phyloP scores from a whole-genome alignment of 2,888 invertebrate species.

The Adineta ricciae region DNA sequence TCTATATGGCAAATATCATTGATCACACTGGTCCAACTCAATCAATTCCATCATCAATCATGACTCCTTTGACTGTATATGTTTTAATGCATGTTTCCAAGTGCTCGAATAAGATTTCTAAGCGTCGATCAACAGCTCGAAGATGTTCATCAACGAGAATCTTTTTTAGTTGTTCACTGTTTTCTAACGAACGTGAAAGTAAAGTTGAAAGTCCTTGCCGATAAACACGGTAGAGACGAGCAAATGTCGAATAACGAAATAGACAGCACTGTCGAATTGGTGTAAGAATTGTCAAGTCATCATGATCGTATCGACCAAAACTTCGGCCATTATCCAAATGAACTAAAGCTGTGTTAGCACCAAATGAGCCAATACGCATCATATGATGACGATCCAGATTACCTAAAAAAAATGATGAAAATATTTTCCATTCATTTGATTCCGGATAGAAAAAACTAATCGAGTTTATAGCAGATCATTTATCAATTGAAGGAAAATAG shows the following conservation, averaged over 20 bases:
- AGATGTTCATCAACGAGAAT: slow-evolving; percentile 30
- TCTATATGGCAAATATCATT: neutral
- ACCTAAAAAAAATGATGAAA: slow-evolving; percentile 52
- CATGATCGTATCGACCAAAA: slow-evolving; percentile 27
- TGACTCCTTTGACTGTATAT: neutral
- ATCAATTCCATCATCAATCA: slow-evolving; percentile 31
- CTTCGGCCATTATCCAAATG: slow-evolving; percentile 84
- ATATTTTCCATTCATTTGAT: too few species aligned
- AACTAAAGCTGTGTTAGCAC: slow-evolving; percentile 82
- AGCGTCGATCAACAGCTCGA: slow-evolving; percentile 26
- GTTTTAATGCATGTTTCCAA: slow-evolving; percentile 23
- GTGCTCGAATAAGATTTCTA: slow-evolving; percentile 23
- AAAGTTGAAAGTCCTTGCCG: slow-evolving; percentile 22
- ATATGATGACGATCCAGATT: slow-evolving; percentile 89
- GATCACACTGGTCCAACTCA: neutral
- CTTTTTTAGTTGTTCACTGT: slow-evolving; percentile 22
- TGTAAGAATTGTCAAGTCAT: slow-evolving; percentile 31
- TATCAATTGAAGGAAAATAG: neutral
- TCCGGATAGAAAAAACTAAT: too few species aligned
- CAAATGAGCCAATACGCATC: slow-evolving; percentile 86
- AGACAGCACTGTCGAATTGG: slow-evolving; percentile 33
- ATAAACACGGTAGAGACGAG: slow-evolving; percentile 26
- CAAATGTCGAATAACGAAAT: slow-evolving; percentile 31
- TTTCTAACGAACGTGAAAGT: slow-evolving; percentile 23
- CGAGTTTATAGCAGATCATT: too few species aligned